Conservation (phyloP, 2,113 vertebrate genomes). For the Ceyx margarethae region DNA sequence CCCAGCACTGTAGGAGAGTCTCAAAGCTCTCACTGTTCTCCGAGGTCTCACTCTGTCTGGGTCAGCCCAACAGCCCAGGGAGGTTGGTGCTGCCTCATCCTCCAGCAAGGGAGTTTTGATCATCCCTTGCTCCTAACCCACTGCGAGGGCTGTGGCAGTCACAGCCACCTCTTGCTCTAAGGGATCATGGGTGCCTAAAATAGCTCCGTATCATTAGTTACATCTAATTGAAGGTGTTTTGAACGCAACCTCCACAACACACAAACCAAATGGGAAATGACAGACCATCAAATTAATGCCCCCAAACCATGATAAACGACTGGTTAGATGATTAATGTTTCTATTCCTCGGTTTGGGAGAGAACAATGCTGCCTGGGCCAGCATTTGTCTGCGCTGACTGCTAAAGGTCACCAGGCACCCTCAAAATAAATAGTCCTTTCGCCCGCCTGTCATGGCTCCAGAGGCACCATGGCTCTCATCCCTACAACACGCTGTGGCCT, state of each 20-base stretch:
- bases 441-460: rapidly evolving
- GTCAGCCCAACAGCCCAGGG: background rate
- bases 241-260: constrained; percentile 53
- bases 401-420: constrained; percentile 33
- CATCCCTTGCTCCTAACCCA: rapidly evolving
- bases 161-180: background rate
- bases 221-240: constrained; percentile 62
- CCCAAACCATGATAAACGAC: constrained; percentile 65
- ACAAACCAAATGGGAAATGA: constrained; percentile 68
- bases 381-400: background rate
- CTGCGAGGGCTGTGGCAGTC: background rate
- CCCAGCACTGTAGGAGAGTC: too few species aligned
- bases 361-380: constrained; percentile 1
- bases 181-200: constrained; percentile 5
- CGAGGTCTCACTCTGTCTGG: too few species aligned
- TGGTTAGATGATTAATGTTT: constrained; percentile 58
- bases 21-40: too few species aligned
- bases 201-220: constrained; percentile 50
- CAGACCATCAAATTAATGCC: constrained; percentile 57
- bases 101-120: too few species aligned
- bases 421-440: background rate
- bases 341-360: constrained; percentile 53
- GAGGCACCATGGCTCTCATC: rapidly evolving
- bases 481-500: rapidly evolving
- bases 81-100: too few species aligned